Base-by-base conservation (phyloP, 2,797 vertebrate species). In the Xyrichtys novacula region DNA sequence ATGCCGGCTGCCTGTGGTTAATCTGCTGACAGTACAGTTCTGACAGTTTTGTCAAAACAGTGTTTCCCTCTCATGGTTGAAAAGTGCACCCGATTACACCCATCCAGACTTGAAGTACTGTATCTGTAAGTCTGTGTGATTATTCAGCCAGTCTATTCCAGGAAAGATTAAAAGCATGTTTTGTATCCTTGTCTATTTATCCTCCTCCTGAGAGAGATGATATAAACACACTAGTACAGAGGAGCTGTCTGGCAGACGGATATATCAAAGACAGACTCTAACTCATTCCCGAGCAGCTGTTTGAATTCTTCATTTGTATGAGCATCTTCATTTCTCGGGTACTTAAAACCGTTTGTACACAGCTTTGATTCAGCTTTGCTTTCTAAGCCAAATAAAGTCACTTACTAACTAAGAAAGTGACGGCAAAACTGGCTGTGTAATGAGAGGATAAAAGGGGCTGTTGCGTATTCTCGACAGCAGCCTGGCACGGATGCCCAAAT, bases 401-500 rank as follows among this genome's bases (percentile, higher is more conserved):
- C 46, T 57, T 3, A n/a, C 39, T 71, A 74, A 78, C 36, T n/a
- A 47, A 53, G 31, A 58, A 22, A 29, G 40, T 60, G 62, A 78
- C 63, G 25, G 39, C 1, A 44, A 52, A 80, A 59, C 46, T 60
- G 50, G 31, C 60, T 64, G 31, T 31, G 1, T 52, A 72, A 74
- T 22, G 40, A 54, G 71, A 29, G 48, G 50, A 80, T 67, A 66
- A 53, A 72, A n/a, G n/a, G 22, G 71, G 53, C 58, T 42, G 62
- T 78, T 83, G 46, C 22, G 25, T 65, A 87, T 89, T 90, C 83
- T 74, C 44, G 57, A 79, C 78, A 77, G 75, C 74, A 78, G 59
- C 80, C 81, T 79, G 74, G 68, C 79, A 71, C 19, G 4, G 61
- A 82, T 43, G 64, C 76, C 72, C 38, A 60, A 72, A 89, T 84